Evolutionary conservation across 2,888 invertebrate species (phyloP).

Genomic region (Eristalinus aeneus): DNA sequence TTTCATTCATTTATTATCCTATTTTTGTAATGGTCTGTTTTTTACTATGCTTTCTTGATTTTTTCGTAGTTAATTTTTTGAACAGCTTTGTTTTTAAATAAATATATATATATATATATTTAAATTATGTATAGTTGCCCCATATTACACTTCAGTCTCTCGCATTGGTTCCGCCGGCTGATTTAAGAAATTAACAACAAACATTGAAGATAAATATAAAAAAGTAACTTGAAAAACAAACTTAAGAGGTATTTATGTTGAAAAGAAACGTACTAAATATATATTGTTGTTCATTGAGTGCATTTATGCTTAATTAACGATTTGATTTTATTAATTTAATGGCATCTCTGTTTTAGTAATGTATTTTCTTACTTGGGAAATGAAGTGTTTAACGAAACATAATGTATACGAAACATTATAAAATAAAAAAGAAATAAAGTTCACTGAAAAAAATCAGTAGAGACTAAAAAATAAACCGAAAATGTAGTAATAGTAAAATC

Average conservation of each 20-base stretch:
- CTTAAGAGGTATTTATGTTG: conserved; percentile 40
- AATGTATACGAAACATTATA: conserved; percentile 40
- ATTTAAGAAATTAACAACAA: conserved; percentile 81
- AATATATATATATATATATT: conserved; percentile 3
- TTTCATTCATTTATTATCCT: conserved; percentile 42
- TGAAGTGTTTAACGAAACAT: conserved; percentile 44
- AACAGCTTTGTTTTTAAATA: conserved; percentile 4
- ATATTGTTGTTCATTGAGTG: neutral
- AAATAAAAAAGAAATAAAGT: conserved; percentile 38
- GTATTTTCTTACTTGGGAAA: conserved; percentile 31
- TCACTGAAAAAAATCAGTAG: conserved; percentile 37
- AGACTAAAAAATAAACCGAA: conserved; percentile 7
- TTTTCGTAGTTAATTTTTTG: conserved; percentile 53
- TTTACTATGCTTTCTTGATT: conserved; percentile 39
- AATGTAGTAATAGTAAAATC: neutral
- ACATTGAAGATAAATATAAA: conserved; percentile 76
- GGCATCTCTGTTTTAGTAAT: conserved; percentile 9
- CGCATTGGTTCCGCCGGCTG: conserved; percentile 88
- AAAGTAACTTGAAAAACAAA: conserved; percentile 73
- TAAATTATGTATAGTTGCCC: conserved; percentile 69
- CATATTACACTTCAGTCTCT: conserved; percentile 87
- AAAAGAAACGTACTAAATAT: neutral
- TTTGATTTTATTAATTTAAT: conserved; percentile 1
- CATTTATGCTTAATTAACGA: neutral
- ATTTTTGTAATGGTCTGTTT: conserved; percentile 38